Evolutionary conservation across 2,113 vertebrate genomes (phyloP).

Genomic region (Heterotilapia buettikoferi): DNA sequence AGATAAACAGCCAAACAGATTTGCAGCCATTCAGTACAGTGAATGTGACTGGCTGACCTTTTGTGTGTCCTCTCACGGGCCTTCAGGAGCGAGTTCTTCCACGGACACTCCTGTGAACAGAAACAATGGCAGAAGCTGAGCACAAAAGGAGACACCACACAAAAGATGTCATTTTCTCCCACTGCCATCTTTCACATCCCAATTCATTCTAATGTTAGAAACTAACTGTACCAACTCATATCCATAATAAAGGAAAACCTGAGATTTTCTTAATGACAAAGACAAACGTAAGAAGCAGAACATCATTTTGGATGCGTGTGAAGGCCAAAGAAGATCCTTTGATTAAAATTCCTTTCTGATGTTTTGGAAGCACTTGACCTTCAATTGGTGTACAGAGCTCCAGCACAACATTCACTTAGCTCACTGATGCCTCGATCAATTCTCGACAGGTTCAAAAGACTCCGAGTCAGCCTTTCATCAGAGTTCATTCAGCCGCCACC

Average conservation of each 20-base stretch:
- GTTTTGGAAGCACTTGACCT: neutral
- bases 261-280: neutral
- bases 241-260: neutral
- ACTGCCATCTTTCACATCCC: neutral
- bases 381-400: neutral
- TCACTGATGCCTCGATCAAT: neutral
- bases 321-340: neutral
- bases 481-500: neutral
- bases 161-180: neutral
- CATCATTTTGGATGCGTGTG: neutral
- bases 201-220: neutral
- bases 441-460: neutral
- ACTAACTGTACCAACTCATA: neutral
- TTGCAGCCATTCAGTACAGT: neutral
- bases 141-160: neutral
- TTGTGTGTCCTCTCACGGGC: neutral
- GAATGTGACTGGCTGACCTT: neutral
- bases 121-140: neutral
- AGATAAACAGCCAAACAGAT: neutral
- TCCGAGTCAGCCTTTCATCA: neutral
- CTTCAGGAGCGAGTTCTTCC: neutral
- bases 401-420: neutral
- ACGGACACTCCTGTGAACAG: neutral
- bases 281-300: neutral
- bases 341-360: neutral